Conservation (phyloP, 23 tunicate species). For the Diplosoma virens region DNA sequence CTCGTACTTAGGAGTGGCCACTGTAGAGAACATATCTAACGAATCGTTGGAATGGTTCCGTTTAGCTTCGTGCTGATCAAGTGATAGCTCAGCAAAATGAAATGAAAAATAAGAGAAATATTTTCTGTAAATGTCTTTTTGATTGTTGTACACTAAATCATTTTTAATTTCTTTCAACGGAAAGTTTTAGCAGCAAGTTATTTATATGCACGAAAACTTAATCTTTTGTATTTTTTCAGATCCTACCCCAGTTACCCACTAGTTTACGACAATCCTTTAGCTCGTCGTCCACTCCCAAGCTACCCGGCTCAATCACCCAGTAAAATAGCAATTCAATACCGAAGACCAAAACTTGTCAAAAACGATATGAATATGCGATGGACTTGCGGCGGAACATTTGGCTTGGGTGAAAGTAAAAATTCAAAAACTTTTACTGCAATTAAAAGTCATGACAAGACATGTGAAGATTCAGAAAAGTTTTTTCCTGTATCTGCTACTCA, state of each 20-base stretch:
- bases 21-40: neutral
- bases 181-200: neutral
- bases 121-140: neutral
- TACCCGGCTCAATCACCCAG: constrained; percentile 26
- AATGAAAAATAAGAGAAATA: neutral
- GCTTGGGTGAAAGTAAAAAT: constrained; percentile 27
- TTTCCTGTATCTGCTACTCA: too few relatives aligned
- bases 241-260: constrained; percentile 50
- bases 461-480: neutral
- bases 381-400: constrained; percentile 65
- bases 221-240: constrained; percentile 24
- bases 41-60: too few relatives aligned
- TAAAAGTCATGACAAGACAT: neutral
- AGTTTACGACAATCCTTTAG: constrained; percentile 70
- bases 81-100: neutral
- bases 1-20: too few relatives aligned
- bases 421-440: neutral
- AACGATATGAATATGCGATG: constrained; percentile 44
- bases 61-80: too few relatives aligned
- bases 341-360: neutral
- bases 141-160: neutral
- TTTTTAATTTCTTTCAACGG: neutral
- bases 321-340: neutral
- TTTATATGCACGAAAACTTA: neutral
- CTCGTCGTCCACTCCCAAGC: constrained; percentile 67